phyloP scores from a whole-genome alignment of 2,888 invertebrate species.

The Caenorhabditis angaria region DNA sequence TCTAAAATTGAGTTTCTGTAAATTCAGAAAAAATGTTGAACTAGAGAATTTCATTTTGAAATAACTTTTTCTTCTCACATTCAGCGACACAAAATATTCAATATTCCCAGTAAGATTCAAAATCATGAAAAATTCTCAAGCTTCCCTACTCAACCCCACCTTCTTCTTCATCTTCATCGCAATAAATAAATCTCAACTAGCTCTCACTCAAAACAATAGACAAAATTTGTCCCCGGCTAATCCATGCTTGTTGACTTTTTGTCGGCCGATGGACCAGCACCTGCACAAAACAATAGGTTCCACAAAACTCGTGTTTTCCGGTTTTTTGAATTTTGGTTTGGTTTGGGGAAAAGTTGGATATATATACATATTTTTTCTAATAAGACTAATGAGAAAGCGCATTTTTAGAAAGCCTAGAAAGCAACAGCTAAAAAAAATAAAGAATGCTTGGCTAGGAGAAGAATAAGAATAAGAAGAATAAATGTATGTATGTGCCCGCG shows the following conservation, averaged over 20 bases:
- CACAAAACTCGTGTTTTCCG: neutral
- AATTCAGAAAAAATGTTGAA: no score
- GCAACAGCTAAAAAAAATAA: conserved; percentile 41
- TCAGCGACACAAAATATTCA: no score
- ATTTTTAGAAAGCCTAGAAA: no score
- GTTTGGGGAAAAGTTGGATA: no score
- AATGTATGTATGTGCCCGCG: conserved; percentile 42
- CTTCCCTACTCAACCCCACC: neutral
- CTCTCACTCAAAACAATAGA: conserved; percentile 2
- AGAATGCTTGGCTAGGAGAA: conserved; percentile 34
- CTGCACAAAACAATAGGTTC: conserved; percentile 16
- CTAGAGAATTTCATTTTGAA: no score
- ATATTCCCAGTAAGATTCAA: no score
- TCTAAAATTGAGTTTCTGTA: no score
- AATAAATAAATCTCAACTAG: conserved; percentile 7
- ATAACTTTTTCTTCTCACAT: no score
- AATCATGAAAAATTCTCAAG: no score
- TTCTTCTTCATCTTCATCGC: neutral
- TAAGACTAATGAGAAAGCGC: conserved; percentile 27
- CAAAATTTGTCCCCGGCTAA: conserved; percentile 11
- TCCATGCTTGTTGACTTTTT: conserved; percentile 23
- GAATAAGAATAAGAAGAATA: conserved; percentile 5
- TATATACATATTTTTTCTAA: no score
- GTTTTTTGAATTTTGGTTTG: conserved; percentile 2
- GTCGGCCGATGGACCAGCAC: conserved; percentile 8